Percentiles rank a stretch among this genome's conserved stretches.
Conservation (phyloP, 2,113 vertebrate genomes). For the Suricata suricatta region DNA sequence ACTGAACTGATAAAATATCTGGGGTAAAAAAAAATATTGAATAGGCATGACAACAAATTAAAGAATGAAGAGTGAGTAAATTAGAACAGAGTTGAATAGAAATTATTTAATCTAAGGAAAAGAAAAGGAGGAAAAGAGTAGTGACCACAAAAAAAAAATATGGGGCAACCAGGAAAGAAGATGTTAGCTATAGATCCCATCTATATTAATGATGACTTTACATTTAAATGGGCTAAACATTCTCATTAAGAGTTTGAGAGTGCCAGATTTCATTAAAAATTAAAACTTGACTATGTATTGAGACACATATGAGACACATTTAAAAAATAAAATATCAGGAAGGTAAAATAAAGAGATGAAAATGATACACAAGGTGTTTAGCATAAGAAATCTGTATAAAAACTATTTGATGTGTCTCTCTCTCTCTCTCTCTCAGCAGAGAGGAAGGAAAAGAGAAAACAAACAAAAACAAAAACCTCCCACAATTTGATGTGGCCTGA, state of each 20-base stretch:
- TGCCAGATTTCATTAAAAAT: background rate
- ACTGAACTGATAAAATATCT: background rate
- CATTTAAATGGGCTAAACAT: background rate
- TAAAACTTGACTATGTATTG: background rate
- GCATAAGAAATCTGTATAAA: background rate
- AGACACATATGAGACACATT: background rate
- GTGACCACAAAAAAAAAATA: background rate
- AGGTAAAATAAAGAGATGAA: background rate
- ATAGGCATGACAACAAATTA: background rate
- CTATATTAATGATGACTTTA: background rate
- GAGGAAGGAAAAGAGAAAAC: too few species aligned
- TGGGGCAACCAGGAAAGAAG: background rate
- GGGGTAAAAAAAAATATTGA: background rate
- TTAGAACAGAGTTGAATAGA: background rate
- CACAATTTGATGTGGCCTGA: background rate
- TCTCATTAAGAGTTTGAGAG: background rate
- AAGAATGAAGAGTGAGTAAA: background rate
- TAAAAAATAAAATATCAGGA: background rate
- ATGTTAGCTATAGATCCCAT: background rate
- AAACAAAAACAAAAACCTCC: too few species aligned
- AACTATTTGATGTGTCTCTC: background rate
- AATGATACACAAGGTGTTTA: background rate
- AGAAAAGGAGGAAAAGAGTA: background rate
- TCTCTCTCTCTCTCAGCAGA: too few species aligned
- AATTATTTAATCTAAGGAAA: background rate